Evolutionary conservation across 2,113 vertebrate genomes (phyloP).

Genomic region (Solea senegalensis): DNA sequence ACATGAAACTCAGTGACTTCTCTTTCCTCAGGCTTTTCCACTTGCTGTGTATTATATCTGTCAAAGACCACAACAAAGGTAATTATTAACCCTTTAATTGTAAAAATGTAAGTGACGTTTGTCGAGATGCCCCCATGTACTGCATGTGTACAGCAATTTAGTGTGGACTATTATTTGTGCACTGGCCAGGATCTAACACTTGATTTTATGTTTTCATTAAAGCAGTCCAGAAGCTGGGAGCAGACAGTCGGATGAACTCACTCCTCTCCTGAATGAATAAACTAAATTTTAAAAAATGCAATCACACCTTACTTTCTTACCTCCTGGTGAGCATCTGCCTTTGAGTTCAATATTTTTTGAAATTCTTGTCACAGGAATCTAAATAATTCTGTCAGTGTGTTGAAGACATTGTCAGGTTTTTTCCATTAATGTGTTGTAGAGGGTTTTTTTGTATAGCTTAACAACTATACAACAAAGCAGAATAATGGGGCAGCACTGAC

Average conservation of each 20-base stretch:
- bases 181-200: neutral
- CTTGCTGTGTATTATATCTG: conserved; percentile 61
- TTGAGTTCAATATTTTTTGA: neutral
- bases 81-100: conserved; percentile 26
- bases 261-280: conserved; percentile 53
- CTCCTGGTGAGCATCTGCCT: neutral
- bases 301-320: neutral
- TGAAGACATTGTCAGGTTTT: no score
- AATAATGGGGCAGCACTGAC: no score
- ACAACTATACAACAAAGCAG: neutral
- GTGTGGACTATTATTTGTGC: neutral
- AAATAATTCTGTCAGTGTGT: no score
- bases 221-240: conserved; percentile 17
- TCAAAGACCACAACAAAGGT: conserved; percentile 50
- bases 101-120: neutral
- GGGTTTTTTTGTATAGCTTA: no score
- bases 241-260: conserved; percentile 36
- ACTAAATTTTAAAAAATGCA: neutral
- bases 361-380: neutral
- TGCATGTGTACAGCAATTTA: neutral
- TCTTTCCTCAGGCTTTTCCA: conserved; percentile 72
- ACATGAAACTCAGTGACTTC: neutral
- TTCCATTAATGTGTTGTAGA: no score
- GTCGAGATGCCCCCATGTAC: neutral
- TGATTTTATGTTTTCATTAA: conserved; percentile 5